Evolutionary conservation across 64 coral and sea anemone species (phyloP), one percentile per base, ranked within the genome.

Genomic region (Catalaphyllia jardinei): DNA sequence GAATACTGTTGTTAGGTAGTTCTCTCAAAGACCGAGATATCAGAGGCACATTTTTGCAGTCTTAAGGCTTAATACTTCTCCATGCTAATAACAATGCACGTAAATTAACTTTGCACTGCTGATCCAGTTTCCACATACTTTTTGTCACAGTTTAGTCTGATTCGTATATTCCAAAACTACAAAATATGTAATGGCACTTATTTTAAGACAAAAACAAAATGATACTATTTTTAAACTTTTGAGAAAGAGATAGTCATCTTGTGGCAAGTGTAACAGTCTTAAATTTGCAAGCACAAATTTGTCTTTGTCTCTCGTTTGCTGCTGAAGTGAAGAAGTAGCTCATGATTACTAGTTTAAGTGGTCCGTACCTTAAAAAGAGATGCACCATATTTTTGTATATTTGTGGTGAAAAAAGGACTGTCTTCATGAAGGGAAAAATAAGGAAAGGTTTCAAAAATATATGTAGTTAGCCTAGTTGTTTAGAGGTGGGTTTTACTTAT

Each of bases 321-420:
- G 20, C 24, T 25, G 17, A 4, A 11, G 63, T 27, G 25, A n/a
- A 69, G 25, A n/a, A 69, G n/a, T n/a, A 69, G 25, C 22, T 69
- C 15, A 57, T 57, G 54, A 14, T 57, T 3, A 15, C 18, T 24
- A 65, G 4, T 27, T 69, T 24, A 8, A 16, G 17, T n/a, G 27
- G 78, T 7, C 13, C 35, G 55, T 80, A 59, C 57, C 54, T 80
- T 80, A 3, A 61, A 77, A 52, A 72, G 4, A 49, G 38, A 60
- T 10, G 55, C 78, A 62, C 78, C 78, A 85, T 85, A 85, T 85
- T 85, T 85, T 85, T 85, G 81, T 85, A 85, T 57, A 57, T 57
- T 22, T 54, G 55, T 80, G 78, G 78, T 80, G 52, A 61, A 19
- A 62, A 31, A 80, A 55, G 24, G 29, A 69, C 30, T 29, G 22